Evolutionary conservation across 2,113 vertebrate genomes (phyloP).

Genomic region (Muntiacus muntjak): DNA sequence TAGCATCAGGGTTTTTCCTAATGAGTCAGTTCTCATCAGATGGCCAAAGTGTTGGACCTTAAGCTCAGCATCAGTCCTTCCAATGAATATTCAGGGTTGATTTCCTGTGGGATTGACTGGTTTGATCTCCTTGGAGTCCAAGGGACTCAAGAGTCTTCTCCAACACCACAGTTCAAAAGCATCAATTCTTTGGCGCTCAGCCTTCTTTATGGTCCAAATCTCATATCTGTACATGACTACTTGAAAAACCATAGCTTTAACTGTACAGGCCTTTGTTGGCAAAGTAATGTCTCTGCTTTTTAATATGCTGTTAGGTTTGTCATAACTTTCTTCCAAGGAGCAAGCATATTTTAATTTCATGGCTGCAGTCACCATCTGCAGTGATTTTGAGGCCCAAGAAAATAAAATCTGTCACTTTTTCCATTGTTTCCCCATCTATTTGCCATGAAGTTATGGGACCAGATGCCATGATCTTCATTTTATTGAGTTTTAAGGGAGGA

Average conservation of each 20-base stretch:
- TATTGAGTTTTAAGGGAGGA: neutral
- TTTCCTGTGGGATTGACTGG: neutral
- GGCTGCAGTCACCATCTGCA: neutral
- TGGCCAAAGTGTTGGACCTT: neutral
- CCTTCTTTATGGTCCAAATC: neutral
- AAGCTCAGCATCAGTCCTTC: neutral
- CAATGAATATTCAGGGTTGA: neutral
- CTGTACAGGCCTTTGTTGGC: neutral
- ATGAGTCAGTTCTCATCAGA: neutral
- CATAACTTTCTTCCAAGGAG: neutral
- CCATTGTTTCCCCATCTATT: neutral
- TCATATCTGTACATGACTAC: neutral
- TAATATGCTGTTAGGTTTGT: neutral
- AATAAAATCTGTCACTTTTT: neutral
- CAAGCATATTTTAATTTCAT: neutral
- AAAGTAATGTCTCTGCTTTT: neutral
- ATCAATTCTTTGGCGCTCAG: neutral
- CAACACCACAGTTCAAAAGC: neutral
- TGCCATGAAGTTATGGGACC: neutral
- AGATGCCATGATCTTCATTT: neutral
- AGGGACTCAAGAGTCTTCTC: neutral
- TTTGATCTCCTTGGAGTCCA: neutral
- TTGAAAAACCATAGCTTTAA: neutral
- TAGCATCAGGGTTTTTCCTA: neutral
- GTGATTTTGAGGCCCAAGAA: neutral